Evolutionary conservation across 1,140 invertebrate species (phyloP).

Genomic region (Acyrthosiphon pisum): DNA sequence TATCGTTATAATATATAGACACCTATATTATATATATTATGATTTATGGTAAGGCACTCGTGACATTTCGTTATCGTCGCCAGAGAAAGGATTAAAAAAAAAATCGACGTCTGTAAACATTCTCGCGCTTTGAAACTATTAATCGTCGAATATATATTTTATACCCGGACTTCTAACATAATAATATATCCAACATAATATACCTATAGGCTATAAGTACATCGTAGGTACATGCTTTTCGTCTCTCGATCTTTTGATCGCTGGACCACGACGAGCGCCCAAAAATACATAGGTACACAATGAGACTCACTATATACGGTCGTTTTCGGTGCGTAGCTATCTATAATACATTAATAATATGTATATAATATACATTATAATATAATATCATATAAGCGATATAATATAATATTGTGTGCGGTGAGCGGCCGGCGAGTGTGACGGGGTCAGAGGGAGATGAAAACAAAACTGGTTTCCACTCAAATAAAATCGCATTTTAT

Average conservation of each 20-base stretch:
- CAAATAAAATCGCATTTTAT: slow-evolving; percentile 39
- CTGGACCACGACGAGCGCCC: not conserved
- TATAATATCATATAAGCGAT: not conserved
- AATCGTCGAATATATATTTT: not conserved
- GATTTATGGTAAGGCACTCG: not conserved
- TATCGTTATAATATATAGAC: not conserved
- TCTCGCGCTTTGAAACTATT: not conserved
- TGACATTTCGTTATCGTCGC: slow-evolving; percentile 8
- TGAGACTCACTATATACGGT: not conserved
- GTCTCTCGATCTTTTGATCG: not conserved
- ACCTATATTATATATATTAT: not conserved
- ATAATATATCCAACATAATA: not conserved
- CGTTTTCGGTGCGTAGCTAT: not conserved
- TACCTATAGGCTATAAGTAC: not conserved
- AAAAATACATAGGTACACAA: not conserved
- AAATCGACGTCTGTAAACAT: not conserved
- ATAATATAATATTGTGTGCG: not conserved
- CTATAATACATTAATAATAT: too few relatives aligned
- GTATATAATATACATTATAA: not conserved
- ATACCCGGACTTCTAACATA: not conserved
- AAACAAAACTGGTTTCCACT: slow-evolving; percentile 31
- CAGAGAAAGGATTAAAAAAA: slow-evolving; percentile 10
- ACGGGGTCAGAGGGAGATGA: not conserved
- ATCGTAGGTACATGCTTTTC: not conserved
- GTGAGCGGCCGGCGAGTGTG: not conserved